phyloP scores from a whole-genome alignment of 2,888 invertebrate species.

The Lamellibrachia columna region DNA sequence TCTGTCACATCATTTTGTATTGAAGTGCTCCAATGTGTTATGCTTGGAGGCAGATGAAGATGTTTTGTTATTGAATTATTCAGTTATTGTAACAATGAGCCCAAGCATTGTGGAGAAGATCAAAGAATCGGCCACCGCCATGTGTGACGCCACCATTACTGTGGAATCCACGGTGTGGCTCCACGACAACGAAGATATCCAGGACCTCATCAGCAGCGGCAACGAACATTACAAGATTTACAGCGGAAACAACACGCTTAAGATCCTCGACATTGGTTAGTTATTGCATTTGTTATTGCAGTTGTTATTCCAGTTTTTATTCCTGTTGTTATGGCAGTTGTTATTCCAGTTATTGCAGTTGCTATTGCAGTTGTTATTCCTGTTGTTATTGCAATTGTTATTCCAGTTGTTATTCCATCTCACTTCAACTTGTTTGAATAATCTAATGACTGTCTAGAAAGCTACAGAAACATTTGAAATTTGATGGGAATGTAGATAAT shows the following conservation, averaged over 20 bases:
- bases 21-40: too few species aligned
- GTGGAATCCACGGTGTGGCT: background rate
- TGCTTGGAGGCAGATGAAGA: too few species aligned
- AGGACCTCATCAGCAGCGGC: background rate
- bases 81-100: too few species aligned
- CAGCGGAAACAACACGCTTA: conserved; percentile 29
- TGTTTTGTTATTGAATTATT: too few species aligned
- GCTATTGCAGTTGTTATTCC: background rate
- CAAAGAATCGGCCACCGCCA: background rate
- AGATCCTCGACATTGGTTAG: conserved; percentile 29
- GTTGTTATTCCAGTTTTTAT: background rate
- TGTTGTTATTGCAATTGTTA: background rate
- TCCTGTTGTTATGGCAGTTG: too few species aligned
- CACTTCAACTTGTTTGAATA: background rate
- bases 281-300: background rate
- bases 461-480: conserved; percentile 22
- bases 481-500: conserved; percentile 17
- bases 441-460: conserved; percentile 20
- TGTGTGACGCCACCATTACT: background rate
- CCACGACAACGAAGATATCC: background rate
- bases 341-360: background rate
- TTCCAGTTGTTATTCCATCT: background rate
- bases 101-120: background rate
- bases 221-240: conserved; percentile 23
- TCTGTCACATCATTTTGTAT: too few species aligned